phyloP scores from a whole-genome alignment of 2,888 invertebrate genomes.

The Morinoia aosen region DNA sequence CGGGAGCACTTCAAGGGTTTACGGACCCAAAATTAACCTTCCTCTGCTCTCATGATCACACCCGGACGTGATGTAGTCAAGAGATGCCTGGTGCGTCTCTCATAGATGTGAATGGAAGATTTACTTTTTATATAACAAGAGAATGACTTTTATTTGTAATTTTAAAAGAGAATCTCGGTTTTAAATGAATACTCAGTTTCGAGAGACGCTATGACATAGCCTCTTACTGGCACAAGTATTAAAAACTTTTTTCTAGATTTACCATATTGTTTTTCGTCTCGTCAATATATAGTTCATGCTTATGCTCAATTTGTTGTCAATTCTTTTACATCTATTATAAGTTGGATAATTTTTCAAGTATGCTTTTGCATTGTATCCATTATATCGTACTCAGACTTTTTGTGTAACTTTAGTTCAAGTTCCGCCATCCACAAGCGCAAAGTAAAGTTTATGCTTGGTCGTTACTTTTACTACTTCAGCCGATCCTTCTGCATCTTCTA shows the following conservation, averaged over 20 bases:
- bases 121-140: neutral
- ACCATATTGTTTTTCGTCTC: neutral
- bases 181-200: neutral
- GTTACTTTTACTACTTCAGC: neutral
- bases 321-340: neutral
- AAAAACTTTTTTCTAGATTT: neutral
- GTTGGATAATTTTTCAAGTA: neutral
- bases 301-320: neutral
- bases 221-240: neutral
- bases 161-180: neutral
- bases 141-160: neutral
- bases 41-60: neutral
- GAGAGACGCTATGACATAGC: neutral
- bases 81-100: slow-evolving; percentile 4
- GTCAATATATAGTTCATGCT: neutral
- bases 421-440: neutral
- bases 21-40: neutral
- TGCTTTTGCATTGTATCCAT: neutral
- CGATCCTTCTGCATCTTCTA: neutral
- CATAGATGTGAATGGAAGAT: neutral
- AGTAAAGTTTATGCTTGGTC: neutral
- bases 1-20: neutral
- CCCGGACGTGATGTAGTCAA: neutral
- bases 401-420: neutral
- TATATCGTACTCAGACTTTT: neutral